A percentile compares a stretch with the other conserved stretches of the same genome.
Evolutionary conservation across 2,113 vertebrate genomes (phyloP).

Genomic region (Syrmaticus mikado): DNA sequence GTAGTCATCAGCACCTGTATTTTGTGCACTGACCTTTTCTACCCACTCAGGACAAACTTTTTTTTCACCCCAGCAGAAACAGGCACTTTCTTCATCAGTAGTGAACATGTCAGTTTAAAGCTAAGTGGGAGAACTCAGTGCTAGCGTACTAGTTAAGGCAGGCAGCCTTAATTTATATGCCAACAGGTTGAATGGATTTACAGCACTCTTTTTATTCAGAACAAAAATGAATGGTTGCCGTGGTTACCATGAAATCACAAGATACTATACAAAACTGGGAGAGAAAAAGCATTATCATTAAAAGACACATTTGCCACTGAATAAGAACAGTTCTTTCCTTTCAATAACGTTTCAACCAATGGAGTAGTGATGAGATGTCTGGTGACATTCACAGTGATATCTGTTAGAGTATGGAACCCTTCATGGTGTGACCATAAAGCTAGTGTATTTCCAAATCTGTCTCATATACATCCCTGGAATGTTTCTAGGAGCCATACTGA

Average conservation of each 20-base stretch:
- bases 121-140: constrained; percentile 9
- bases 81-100: constrained; percentile 19
- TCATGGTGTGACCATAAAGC: neutral
- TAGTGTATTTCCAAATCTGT: neutral
- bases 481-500: neutral
- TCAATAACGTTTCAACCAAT: neutral
- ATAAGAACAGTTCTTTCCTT: neutral
- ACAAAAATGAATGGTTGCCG: constrained; percentile 43
- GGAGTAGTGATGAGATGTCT: neutral
- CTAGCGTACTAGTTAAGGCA: neutral
- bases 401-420: neutral
- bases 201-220: constrained; percentile 4
- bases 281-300: constrained; percentile 31
- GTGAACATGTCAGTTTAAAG: constrained; percentile 36
- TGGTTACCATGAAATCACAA: constrained; percentile 38
- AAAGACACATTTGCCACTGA: neutral
- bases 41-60: neutral
- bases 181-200: neutral
- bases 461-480: neutral
- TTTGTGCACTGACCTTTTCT: constrained; percentile 48
- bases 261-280: neutral
- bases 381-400: neutral
- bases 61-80: neutral
- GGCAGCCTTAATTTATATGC: constrained; percentile 37
- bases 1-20: neutral